Conservation (phyloP, 2,888 invertebrate genomes). For the Drosophila sordidula region DNA sequence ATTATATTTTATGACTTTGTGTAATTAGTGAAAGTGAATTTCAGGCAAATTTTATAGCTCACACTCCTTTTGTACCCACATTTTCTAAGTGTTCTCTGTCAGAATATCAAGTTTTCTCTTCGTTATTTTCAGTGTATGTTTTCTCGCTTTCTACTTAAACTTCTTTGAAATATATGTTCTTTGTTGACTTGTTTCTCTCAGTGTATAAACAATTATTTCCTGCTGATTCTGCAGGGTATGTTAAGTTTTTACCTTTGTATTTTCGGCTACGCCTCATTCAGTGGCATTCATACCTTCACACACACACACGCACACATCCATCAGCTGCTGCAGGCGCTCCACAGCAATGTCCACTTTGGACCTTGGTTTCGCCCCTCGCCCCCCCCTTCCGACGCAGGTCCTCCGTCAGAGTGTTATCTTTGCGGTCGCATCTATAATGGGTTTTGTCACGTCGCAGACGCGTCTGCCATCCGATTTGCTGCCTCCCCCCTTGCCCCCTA, state of each 20-base stretch:
- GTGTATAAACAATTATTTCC: neutral
- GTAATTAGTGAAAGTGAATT: too few species aligned
- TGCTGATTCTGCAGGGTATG: constrained; percentile 12
- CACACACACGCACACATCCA: constrained; percentile 21
- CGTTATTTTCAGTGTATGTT: too few species aligned
- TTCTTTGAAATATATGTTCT: neutral
- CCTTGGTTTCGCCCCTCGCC: neutral
- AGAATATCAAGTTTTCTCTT: too few species aligned
- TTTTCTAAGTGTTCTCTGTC: too few species aligned
- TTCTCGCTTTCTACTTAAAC: too few species aligned
- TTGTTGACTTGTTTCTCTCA: neutral
- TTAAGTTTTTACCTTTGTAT: constrained; percentile 10
- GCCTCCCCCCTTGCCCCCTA: neutral
- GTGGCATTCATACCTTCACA: constrained; percentile 42
- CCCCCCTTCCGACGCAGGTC: constrained; percentile 6
- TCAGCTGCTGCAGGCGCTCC: constrained; percentile 19
- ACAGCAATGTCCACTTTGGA: constrained; percentile 3
- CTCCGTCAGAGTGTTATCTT: constrained; percentile 75
- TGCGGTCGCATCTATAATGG: constrained; percentile 83
- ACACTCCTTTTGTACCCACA: too few species aligned
- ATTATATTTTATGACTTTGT: too few species aligned
- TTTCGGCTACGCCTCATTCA: constrained; percentile 29
- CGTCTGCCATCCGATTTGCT: constrained; percentile 51
- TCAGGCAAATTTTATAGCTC: too few species aligned
- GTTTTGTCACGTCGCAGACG: constrained; percentile 84